These are phyloP conservation scores for Lingula anatina DNA, from an alignment of 2,888 invertebrate genomes.

Conservation along the genomic window DNA sequence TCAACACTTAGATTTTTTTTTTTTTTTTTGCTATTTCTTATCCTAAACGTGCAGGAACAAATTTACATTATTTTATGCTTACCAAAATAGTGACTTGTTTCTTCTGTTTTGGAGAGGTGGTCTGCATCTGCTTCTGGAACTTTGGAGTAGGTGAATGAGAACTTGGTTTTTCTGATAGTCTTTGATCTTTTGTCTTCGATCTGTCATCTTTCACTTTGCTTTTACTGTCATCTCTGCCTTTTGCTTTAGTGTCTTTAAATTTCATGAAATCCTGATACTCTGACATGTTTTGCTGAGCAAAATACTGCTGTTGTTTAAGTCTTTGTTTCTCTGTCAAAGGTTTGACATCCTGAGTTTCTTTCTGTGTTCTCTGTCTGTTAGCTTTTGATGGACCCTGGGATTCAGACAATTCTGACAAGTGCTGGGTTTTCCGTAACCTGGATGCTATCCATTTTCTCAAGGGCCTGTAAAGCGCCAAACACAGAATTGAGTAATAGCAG, in stretches of 20 bases:
- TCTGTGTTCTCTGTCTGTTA: conserved; percentile 3
- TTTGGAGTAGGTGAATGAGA: too few relatives aligned
- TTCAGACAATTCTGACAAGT: too few relatives aligned
- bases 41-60: too few relatives aligned
- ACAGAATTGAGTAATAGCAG: background rate
- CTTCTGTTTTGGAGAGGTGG: too few relatives aligned
- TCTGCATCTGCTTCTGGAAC: conserved; percentile 14
- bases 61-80: conserved; percentile 7
- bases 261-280: conserved; percentile 27
- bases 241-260: conserved; percentile 14
- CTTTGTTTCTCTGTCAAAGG: conserved; percentile 21
- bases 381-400: too few relatives aligned
- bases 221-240: too few relatives aligned
- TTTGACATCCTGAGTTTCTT: conserved; percentile 1
- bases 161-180: too few relatives aligned
- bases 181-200: background rate
- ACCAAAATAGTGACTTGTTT: conserved; percentile 22
- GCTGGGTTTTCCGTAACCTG: too few relatives aligned
- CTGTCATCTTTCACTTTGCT: background rate
- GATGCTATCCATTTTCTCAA: conserved; percentile 24
- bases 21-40: too few relatives aligned
- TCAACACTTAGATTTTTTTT: too few relatives aligned
- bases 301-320: conserved; percentile 24
- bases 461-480: conserved; percentile 8
- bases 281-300: conserved; percentile 25